phyloP scores from a whole-genome alignment of 2,113 vertebrate species.

The Megaceryle maxima region DNA sequence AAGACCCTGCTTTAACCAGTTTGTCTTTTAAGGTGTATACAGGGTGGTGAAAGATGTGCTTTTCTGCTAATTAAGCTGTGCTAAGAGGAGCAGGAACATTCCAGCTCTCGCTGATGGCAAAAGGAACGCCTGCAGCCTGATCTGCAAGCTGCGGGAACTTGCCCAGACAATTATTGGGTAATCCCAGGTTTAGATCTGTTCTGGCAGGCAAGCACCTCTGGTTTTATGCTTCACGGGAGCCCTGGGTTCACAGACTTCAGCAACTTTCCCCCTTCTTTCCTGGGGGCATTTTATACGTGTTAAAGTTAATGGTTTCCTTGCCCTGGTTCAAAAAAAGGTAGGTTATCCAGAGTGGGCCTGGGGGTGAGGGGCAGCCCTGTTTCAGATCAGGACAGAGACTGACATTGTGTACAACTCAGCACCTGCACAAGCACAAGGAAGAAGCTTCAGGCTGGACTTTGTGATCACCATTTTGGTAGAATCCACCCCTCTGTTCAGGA shows the following conservation, averaged over 20 bases:
- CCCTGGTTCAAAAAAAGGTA: background rate
- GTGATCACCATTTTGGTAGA: background rate
- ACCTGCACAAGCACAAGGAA: rapidly evolving
- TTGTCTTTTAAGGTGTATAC: background rate
- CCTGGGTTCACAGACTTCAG: background rate
- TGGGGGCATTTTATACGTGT: background rate
- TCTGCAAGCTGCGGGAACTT: background rate
- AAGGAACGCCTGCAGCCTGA: background rate
- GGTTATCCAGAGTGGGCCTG: background rate
- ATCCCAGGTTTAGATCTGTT: background rate
- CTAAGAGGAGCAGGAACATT: background rate
- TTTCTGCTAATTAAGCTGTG: background rate
- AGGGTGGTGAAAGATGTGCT: background rate
- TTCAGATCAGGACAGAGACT: too few relatives aligned
- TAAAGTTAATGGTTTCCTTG: background rate
- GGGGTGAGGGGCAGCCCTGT: background rate
- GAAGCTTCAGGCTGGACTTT: background rate
- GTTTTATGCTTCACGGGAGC: background rate
- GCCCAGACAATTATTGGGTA: background rate
- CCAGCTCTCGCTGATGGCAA: background rate
- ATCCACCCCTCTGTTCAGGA: background rate
- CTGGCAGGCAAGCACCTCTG: slow-evolving; percentile 5
- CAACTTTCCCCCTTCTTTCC: background rate
- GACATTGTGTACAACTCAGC: rapidly evolving
- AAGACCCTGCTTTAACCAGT: background rate